phyloP scores from a whole-genome alignment of 2,113 vertebrate genomes.

The Anolis carolinensis region DNA sequence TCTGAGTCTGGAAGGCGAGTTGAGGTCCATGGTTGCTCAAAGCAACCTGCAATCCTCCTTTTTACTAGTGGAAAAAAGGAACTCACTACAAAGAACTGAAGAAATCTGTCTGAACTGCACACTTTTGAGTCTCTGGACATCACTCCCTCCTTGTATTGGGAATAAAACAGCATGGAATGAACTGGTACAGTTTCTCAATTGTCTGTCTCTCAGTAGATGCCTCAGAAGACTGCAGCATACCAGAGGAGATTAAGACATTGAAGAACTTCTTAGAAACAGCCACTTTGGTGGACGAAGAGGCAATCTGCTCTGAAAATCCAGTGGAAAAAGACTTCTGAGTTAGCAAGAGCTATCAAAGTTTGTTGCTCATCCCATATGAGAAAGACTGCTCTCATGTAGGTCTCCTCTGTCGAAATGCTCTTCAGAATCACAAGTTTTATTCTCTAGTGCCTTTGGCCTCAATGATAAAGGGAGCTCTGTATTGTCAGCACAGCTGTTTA shows the following conservation, averaged over 20 bases:
- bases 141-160: conserved; percentile 2
- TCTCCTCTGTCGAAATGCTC: conserved; percentile 41
- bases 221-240: neutral
- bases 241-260: neutral
- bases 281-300: neutral
- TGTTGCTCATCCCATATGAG: neutral
- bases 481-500: conserved; percentile 57
- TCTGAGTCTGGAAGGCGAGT: conserved; percentile 48
- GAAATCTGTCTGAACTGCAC: conserved; percentile 6
- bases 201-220: conserved; percentile 18
- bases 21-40: conserved; percentile 37
- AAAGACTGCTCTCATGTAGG: conserved; percentile 41
- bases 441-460: conserved; percentile 28
- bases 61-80: neutral
- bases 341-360: conserved; percentile 47
- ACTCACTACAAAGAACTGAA: conserved; percentile 12
- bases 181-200: neutral
- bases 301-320: neutral
- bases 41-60: conserved; percentile 27
- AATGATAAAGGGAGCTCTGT: conserved; percentile 70
- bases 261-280: neutral
- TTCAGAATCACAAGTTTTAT: conserved; percentile 40
- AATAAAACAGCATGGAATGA: neutral
- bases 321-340: conserved; percentile 27
- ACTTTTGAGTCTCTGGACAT: neutral